Percentiles rank a stretch among this genome's conserved stretches.
Evolutionary conservation across 2,113 vertebrate species (phyloP).

Genomic region (Herpetotheres cachinnans): DNA sequence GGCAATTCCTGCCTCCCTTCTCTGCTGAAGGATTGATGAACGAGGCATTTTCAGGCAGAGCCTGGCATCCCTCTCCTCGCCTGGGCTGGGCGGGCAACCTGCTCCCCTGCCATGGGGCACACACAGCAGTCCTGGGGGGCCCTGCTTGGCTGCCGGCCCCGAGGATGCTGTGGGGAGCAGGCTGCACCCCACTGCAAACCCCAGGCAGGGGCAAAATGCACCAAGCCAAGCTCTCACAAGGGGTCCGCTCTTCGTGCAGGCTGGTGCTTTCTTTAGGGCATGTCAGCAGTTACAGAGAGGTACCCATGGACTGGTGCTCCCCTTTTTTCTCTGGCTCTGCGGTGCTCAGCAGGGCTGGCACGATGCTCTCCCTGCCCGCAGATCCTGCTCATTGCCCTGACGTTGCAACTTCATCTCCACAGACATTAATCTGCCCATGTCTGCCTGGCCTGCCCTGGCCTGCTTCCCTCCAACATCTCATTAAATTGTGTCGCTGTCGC

Average conservation of each 20-base stretch:
- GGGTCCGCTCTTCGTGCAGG: neutral
- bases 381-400: neutral
- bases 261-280: neutral
- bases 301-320: neutral
- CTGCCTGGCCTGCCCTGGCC: neutral
- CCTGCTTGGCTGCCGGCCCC: accelerated
- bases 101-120: neutral
- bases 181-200: neutral
- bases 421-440: neutral
- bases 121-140: accelerated
- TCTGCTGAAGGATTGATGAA: neutral
- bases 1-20: constrained; percentile 45
- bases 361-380: neutral
- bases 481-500: accelerated
- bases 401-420: neutral
- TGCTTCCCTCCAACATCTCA: neutral
- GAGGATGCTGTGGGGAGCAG: neutral
- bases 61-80: neutral
- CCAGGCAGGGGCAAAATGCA: neutral
- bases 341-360: accelerated
- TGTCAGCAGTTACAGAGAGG: neutral
- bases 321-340: neutral
- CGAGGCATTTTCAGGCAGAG: neutral
- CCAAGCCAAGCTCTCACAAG: accelerated
- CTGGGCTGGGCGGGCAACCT: neutral